These are phyloP conservation scores for Phoeniculus purpureus DNA, from an alignment of 2,797 vertebrate species.

Conservation along the genomic window DNA sequence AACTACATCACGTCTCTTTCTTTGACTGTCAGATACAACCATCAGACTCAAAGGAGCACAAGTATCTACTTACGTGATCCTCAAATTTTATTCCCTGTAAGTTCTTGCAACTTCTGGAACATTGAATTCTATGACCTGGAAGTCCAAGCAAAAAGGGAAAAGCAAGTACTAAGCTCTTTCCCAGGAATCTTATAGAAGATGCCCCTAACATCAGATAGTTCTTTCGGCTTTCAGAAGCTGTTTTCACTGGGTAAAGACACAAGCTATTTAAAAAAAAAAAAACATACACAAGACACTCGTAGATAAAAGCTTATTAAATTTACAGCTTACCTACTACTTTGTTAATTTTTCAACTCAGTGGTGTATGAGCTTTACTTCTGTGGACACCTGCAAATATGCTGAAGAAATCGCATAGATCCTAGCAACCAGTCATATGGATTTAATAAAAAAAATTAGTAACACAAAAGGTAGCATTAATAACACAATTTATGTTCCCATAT, in stretches of 20 bases:
- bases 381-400: background rate
- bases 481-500: background rate
- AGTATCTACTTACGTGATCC: background rate
- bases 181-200: background rate
- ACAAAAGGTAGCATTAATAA: background rate
- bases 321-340: background rate
- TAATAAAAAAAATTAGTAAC: background rate
- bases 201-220: background rate
- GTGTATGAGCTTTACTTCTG: background rate
- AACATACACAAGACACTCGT: background rate
- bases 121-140: background rate
- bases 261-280: background rate
- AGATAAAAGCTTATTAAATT: background rate
- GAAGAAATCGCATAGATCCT: background rate
- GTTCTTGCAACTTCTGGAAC: background rate
- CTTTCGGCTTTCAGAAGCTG: background rate
- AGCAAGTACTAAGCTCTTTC: background rate
- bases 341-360: background rate
- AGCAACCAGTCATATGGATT: background rate
- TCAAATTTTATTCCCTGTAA: background rate
- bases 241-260: background rate
- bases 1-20: background rate
- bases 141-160: background rate
- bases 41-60: background rate
- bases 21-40: background rate